Percentiles rank a stretch among this genome's conserved stretches.
Conservation (phyloP, 1,140 invertebrate genomes). For the Drosophila kanapiae region DNA sequence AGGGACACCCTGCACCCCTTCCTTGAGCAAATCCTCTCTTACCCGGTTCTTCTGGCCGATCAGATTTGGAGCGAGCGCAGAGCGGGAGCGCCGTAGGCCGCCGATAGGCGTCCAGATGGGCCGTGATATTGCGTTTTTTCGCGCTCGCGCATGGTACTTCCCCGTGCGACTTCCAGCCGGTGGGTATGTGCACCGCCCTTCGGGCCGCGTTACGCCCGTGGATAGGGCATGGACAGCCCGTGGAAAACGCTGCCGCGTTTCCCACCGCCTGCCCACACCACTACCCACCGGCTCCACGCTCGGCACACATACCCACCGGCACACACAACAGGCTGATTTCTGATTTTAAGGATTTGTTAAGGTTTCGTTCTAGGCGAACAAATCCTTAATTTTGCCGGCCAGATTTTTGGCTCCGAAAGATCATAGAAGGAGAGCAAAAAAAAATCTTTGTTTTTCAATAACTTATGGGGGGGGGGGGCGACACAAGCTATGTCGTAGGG, state of each 20-base stretch:
- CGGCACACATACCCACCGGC: constrained; percentile 9
- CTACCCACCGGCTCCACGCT: constrained; percentile 13
- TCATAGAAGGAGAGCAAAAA: neutral
- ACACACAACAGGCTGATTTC: constrained; percentile 4
- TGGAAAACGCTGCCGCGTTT: constrained; percentile 12
- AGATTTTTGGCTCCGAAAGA: neutral
- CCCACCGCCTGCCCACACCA: constrained; percentile 14
- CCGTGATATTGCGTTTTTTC: too few relatives aligned
- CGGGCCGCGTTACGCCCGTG: constrained; percentile 9
- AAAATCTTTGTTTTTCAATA: neutral
- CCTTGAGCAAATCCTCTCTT: too few relatives aligned
- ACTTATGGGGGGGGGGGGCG: too few relatives aligned
- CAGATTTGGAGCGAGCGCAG: too few relatives aligned
- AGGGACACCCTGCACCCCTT: too few relatives aligned
- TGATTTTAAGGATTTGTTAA: constrained; percentile 6
- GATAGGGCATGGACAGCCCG: constrained; percentile 14
- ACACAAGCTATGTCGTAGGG: too few relatives aligned
- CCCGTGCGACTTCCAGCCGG: constrained; percentile 2
- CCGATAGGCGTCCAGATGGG: too few relatives aligned
- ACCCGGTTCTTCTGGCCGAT: too few relatives aligned
- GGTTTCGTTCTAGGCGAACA: neutral
- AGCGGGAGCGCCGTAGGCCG: too few relatives aligned
- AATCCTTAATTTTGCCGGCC: neutral
- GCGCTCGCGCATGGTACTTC: constrained; percentile 3
- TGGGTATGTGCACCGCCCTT: constrained; percentile 7